These are phyloP conservation scores for Actias luna DNA, from an alignment of 2,888 invertebrate genomes.

Conservation along the genomic window DNA sequence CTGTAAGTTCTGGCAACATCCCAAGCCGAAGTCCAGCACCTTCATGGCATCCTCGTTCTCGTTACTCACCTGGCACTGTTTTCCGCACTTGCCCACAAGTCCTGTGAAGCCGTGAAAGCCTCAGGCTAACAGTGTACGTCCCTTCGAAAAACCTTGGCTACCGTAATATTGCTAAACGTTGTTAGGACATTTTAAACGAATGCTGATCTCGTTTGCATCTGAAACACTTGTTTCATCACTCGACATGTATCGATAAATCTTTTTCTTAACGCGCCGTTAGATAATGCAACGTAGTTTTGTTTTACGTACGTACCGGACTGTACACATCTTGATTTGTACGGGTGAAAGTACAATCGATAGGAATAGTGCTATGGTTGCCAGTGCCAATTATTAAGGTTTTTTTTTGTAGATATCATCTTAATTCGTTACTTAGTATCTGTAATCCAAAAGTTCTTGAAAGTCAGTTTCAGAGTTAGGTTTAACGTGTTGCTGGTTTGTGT, in stretches of 20 bases:
- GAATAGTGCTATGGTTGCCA: not conserved
- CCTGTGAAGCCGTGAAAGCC: too few species aligned
- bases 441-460: too few species aligned
- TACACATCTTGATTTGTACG: not conserved
- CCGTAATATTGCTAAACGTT: not conserved
- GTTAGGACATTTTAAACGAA: not conserved
- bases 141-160: too few species aligned
- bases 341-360: not conserved
- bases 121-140: too few species aligned
- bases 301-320: not conserved
- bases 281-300: constrained; percentile 6
- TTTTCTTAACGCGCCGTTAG: not conserved
- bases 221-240: constrained; percentile 1
- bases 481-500: too few species aligned
- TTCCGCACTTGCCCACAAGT: too few species aligned
- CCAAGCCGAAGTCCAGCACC: too few species aligned
- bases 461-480: too few species aligned
- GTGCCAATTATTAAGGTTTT: not conserved
- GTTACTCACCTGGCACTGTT: too few species aligned
- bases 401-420: not conserved
- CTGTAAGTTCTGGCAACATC: too few species aligned
- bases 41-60: too few species aligned
- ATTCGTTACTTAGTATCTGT: too few species aligned
- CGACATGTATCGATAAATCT: not conserved
- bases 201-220: not conserved